These are phyloP conservation scores for Ovibos moschatus DNA, from an alignment of 2,113 vertebrate genomes.

Conservation along the genomic window DNA sequence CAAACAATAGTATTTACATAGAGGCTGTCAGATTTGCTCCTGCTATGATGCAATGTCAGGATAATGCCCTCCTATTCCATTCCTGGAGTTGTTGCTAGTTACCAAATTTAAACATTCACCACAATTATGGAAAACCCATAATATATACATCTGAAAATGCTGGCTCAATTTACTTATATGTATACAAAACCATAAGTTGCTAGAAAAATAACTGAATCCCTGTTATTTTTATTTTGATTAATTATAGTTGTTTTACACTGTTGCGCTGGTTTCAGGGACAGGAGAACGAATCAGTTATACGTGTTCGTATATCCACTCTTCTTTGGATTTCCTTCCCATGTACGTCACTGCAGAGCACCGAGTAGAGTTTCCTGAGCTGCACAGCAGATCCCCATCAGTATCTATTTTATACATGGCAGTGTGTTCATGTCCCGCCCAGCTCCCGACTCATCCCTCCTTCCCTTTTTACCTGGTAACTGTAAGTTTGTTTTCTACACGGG, in stretches of 20 bases:
- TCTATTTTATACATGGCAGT: fast-evolving
- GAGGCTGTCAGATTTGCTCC: background rate
- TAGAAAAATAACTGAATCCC: background rate
- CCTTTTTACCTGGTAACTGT: fast-evolving
- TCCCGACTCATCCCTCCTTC: background rate
- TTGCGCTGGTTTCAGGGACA: background rate
- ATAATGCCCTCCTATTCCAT: background rate
- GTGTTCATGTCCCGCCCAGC: background rate
- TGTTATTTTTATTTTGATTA: background rate
- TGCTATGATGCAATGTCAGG: background rate
- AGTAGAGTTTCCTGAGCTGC: background rate
- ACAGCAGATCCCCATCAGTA: fast-evolving
- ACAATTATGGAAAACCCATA: background rate
- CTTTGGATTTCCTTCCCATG: background rate
- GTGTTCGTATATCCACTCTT: background rate
- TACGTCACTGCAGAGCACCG: fast-evolving
- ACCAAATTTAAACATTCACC: background rate
- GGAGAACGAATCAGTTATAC: fast-evolving
- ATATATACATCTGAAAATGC: background rate
- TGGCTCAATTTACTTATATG: background rate
- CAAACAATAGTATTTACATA: background rate
- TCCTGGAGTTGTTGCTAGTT: background rate
- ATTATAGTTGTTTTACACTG: background rate
- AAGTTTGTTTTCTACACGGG: background rate
- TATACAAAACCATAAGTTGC: background rate